Evolutionary conservation across 2,113 vertebrate genomes (phyloP), one percentile per base, ranked within the genome.

Genomic region (Octodon degus): DNA sequence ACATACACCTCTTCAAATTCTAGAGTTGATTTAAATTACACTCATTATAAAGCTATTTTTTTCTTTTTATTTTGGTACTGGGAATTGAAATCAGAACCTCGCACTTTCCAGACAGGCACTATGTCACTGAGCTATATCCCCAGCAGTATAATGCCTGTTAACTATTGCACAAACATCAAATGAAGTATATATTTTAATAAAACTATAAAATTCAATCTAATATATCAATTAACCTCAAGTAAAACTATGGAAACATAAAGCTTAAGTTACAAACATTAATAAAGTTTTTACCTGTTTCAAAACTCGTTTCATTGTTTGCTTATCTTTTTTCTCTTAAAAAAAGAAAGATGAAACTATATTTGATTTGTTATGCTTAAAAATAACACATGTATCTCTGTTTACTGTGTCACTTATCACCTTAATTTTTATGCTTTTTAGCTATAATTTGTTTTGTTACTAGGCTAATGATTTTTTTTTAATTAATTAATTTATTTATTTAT

Each of bases 391-490:
- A 55, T 14, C 5, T 62, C 67, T 95, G 47, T 87, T 97, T 94
- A 70, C 16, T 53, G 0, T 62, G 55, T 90, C 47, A 77, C 32
- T 89, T 90, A 37, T 80, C 84, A 91, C 30, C 40, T 77, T 68
- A 76, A 86, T 53, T 72, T 91, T 91, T 91, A 65, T 37, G 65
- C 50, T 91, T 94, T 93, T 88, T 60, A 30, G 37, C 19, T 81
- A 37, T 87, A 89, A 83, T 96, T 67, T 94, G n/a, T 65, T 74
- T 92, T 8, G 74, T 86, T 40, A 60, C 72, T 17, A 16, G 58
- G 70, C 53, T 91, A 63, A 94, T 65, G 79, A 90, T 85, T 86
- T 96, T 8, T 88, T 20, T 43, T 43, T 43, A 43, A 43, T n/a
- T n/a, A n/a, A n/a, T n/a, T n/a, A 43, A 5, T 43, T 43, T 43